phyloP scores from a whole-genome alignment of 2,113 vertebrate genomes.

The Bubo blakistoni region DNA sequence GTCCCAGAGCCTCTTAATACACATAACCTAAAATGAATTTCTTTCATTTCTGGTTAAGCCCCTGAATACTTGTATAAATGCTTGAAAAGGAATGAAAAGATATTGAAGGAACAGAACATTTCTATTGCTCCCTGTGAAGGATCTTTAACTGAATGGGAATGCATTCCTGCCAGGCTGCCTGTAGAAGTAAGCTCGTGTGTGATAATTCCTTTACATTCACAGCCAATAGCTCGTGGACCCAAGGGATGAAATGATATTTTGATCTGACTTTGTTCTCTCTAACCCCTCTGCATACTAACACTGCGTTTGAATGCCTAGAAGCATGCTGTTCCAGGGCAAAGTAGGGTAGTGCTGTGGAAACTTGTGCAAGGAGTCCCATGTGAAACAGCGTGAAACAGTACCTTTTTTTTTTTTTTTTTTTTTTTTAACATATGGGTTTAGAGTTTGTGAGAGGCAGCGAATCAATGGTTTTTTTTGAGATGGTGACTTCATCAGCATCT shows the following conservation, averaged over 20 bases:
- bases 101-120: slow-evolving; percentile 12
- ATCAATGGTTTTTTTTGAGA: background rate
- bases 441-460: background rate
- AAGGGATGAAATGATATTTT: background rate
- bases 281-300: background rate
- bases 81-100: slow-evolving; percentile 51
- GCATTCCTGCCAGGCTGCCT: background rate
- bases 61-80: slow-evolving; percentile 59
- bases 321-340: background rate
- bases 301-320: background rate
- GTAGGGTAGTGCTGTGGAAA: background rate
- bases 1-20: slow-evolving; percentile 48
- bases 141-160: background rate
- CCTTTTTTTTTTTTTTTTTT: background rate
- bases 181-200: background rate
- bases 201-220: slow-evolving; percentile 39
- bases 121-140: slow-evolving; percentile 7
- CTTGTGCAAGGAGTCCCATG: background rate
- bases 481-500: background rate
- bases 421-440: background rate
- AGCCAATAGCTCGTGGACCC: background rate
- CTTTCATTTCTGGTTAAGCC: slow-evolving; percentile 58
- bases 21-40: slow-evolving; percentile 60
- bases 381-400: background rate
- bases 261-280: slow-evolving; percentile 11